Conservation (phyloP, 1,140 invertebrate species). For the Neodiprion fabricii region DNA sequence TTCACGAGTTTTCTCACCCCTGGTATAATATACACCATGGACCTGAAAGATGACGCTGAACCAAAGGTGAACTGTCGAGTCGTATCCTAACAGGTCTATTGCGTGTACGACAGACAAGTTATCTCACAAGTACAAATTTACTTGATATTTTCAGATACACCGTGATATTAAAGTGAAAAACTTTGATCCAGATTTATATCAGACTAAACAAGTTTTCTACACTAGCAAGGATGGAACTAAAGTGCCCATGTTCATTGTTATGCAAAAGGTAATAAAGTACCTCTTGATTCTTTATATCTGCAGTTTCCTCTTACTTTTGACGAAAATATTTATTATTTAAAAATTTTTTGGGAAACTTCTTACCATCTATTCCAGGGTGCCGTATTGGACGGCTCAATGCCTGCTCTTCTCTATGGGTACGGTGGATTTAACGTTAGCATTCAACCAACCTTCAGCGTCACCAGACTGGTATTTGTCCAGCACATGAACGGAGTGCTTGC, state of each 20-base stretch:
- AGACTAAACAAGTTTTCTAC: slow-evolving; percentile 93
- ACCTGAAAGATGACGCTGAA: slow-evolving; percentile 73
- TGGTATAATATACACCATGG: slow-evolving; percentile 86
- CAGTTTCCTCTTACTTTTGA: no score
- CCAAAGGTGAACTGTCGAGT: slow-evolving; percentile 66
- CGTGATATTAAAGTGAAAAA: slow-evolving; percentile 84
- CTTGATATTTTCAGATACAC: slow-evolving; percentile 70
- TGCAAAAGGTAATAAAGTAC: slow-evolving; percentile 70
- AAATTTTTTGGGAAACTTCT: not conserved
- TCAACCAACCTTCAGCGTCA: slow-evolving; percentile 84
- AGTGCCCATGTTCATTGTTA: slow-evolving; percentile 97
- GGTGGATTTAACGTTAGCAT: slow-evolving; percentile 96
- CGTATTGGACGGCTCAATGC: slow-evolving; percentile 73
- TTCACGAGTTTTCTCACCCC: slow-evolving; percentile 95
- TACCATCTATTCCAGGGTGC: slow-evolving; percentile 60
- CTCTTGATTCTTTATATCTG: not conserved
- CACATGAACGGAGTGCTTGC: slow-evolving; percentile 89
- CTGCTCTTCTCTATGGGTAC: slow-evolving; percentile 92
- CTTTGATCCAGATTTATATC: slow-evolving; percentile 82
- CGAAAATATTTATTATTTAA: not conserved
- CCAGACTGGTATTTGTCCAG: slow-evolving; percentile 87
- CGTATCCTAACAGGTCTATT: no score
- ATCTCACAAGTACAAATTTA: not conserved
- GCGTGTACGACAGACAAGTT: no score
- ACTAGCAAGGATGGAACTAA: slow-evolving; percentile 93